Conservation (phyloP, 1,140 invertebrate genomes). For the Eriosoma lanigerum region DNA sequence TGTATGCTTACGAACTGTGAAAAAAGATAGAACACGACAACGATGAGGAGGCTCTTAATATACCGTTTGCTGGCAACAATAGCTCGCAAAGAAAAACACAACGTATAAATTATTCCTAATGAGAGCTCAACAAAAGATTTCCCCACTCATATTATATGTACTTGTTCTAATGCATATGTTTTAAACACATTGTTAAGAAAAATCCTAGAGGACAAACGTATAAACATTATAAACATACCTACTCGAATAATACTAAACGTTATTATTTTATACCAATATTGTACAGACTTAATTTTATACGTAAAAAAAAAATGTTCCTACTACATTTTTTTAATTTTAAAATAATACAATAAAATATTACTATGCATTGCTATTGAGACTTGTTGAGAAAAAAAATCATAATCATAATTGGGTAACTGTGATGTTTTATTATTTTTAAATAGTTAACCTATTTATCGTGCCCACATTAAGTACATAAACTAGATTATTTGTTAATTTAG, state of each 20-base stretch:
- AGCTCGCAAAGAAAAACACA: not conserved
- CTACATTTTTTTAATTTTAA: too few relatives aligned
- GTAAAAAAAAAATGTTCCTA: too few relatives aligned
- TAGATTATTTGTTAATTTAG: constrained; percentile 2
- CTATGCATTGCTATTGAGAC: too few relatives aligned
- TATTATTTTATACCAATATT: too few relatives aligned
- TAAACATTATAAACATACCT: not conserved
- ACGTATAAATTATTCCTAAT: constrained; percentile 46
- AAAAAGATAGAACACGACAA: not conserved
- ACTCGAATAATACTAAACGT: not conserved
- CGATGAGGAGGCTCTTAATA: not conserved
- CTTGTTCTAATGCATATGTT: not conserved
- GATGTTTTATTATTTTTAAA: too few relatives aligned
- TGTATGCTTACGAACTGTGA: not conserved
- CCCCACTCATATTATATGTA: not conserved
- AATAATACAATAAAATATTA: too few relatives aligned
- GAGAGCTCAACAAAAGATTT: constrained; percentile 35
- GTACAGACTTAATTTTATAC: too few relatives aligned
- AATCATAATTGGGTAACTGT: too few relatives aligned
- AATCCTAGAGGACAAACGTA: constrained; percentile 11
- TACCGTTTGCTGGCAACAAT: too few relatives aligned
- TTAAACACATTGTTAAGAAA: constrained; percentile 22
- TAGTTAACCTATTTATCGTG: too few relatives aligned
- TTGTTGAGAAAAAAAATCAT: too few relatives aligned
- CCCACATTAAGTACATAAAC: too few relatives aligned